A percentile compares a stretch with the other conserved stretches of the same genome.
phyloP scores from a whole-genome alignment of 1,140 invertebrate genomes.

The Cydia pomonella region DNA sequence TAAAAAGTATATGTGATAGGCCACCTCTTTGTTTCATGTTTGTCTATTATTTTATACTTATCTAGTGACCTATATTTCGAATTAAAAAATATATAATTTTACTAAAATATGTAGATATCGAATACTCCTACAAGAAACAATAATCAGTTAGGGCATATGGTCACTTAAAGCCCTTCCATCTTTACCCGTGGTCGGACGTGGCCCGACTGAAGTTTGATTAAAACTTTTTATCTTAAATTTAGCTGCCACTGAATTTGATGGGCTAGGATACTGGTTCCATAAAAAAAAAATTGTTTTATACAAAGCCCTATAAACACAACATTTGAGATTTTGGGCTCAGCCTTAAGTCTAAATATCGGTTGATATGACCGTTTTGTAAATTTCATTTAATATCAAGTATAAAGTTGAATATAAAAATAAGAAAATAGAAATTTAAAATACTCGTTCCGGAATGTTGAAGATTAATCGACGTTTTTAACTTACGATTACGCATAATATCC shows the following conservation, averaged over 20 bases:
- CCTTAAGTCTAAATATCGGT: not conserved
- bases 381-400: conserved; percentile 25
- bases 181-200: no score
- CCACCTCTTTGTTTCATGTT: no score
- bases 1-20: no score
- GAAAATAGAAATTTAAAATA: conserved; percentile 23
- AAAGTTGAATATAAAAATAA: conserved; percentile 28
- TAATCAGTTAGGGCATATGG: not conserved
- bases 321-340: not conserved
- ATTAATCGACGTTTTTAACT: conserved; percentile 28
- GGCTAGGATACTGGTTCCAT: not conserved
- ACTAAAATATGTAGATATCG: not conserved
- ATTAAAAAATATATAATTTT: not conserved
- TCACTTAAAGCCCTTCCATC: no score
- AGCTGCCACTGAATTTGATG: not conserved
- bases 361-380: conserved; percentile 8
- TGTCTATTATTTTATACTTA: no score
- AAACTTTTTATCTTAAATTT: not conserved
- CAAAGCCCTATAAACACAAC: not conserved
- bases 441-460: conserved; percentile 18
- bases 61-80: no score
- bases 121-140: not conserved
- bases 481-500: conserved; percentile 21
- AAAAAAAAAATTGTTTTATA: not conserved
- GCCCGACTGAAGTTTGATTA: no score